Evolutionary conservation across 2,113 vertebrate species (phyloP).

Genomic region (Fregetta grallaria): DNA sequence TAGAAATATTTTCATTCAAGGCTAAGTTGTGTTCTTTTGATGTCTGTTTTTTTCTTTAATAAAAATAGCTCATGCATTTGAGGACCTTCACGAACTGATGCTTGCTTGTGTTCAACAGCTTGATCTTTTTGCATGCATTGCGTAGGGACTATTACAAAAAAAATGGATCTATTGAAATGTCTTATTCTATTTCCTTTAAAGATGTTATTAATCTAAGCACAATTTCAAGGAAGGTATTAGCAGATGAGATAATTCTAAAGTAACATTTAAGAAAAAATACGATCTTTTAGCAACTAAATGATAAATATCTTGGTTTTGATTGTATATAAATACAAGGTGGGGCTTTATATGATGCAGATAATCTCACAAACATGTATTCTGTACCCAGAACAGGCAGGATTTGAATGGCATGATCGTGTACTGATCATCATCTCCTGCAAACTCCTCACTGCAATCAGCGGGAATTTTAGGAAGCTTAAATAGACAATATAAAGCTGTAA

Average conservation of each 20-base stretch:
- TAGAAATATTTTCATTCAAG: background rate
- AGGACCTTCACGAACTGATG: background rate
- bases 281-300: background rate
- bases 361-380: background rate
- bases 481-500: background rate
- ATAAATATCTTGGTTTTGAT: background rate
- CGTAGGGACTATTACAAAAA: background rate
- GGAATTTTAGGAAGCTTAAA: background rate
- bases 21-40: background rate
- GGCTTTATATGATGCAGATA: background rate
- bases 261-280: background rate
- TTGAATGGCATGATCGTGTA: background rate
- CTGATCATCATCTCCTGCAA: background rate
- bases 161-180: background rate
- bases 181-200: background rate
- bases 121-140: background rate
- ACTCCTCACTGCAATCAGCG: background rate
- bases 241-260: background rate
- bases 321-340: background rate
- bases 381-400: background rate
- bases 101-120: background rate
- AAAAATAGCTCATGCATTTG: accelerated
- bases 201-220: background rate
- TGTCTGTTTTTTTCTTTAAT: background rate
- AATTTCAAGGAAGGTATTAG: background rate